A percentile compares a stretch with the other conserved stretches of the same genome.
These are phyloP conservation scores for Heliconius hortense DNA, from an alignment of 2,888 invertebrate genomes.

Conservation along the genomic window DNA sequence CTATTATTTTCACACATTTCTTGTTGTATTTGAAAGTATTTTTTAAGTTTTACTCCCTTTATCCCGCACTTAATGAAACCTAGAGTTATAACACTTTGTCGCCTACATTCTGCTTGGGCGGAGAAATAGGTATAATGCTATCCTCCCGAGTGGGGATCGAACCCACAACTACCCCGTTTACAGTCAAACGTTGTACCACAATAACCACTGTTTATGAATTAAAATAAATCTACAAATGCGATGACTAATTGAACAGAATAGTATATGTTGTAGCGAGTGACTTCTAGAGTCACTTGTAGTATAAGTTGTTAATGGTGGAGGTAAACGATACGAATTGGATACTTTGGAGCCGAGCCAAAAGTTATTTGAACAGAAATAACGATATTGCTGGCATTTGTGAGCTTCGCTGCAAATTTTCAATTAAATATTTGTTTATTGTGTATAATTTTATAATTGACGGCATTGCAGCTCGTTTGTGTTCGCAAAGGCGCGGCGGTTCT, in stretches of 20 bases:
- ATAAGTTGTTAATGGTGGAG: conserved; percentile 23
- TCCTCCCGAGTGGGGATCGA: no score
- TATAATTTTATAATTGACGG: conserved; percentile 3
- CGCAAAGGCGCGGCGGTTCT: neutral
- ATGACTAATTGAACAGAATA: neutral
- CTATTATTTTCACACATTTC: neutral
- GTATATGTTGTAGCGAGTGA: neutral
- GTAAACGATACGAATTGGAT: conserved; percentile 33
- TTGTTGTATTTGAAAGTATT: neutral
- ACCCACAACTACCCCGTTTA: no score
- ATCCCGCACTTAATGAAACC: no score
- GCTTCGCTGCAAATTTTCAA: neutral
- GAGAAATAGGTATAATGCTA: no score
- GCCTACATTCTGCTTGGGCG: no score
- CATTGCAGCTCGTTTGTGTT: neutral
- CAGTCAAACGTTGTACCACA: no score
- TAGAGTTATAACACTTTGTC: no score
- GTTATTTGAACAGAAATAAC: conserved; percentile 18
- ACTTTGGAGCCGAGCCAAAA: conserved; percentile 18
- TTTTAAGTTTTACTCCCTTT: neutral
- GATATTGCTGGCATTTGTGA: conserved; percentile 10
- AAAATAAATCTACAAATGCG: neutral
- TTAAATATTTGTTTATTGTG: neutral
- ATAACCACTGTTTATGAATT: no score
- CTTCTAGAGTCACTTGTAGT: conserved; percentile 16